phyloP scores from a whole-genome alignment of 2,888 invertebrate genomes.

The Drosophila flavopinicola region DNA sequence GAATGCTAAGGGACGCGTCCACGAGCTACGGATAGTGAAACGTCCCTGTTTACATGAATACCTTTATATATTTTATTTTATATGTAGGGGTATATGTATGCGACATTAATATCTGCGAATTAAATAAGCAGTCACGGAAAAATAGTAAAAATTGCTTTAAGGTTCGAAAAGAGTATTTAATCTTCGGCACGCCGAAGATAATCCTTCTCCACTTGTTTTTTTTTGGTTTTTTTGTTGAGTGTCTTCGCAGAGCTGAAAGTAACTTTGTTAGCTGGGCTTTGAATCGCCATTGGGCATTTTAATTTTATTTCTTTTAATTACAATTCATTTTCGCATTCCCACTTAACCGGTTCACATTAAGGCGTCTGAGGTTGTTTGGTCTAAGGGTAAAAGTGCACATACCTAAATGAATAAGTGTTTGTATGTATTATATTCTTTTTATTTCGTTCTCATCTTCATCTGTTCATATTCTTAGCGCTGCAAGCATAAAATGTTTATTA shows the following conservation, averaged over 20 bases:
- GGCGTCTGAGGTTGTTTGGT: conserved; percentile 12
- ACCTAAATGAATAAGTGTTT: neutral
- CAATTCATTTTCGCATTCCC: conserved; percentile 43
- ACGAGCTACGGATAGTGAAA: too few relatives aligned
- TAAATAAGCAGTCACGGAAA: too few relatives aligned
- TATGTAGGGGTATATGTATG: too few relatives aligned
- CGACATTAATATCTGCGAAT: too few relatives aligned
- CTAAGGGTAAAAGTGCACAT: conserved; percentile 23
- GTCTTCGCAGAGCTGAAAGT: conserved; percentile 13
- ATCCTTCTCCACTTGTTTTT: too few relatives aligned
- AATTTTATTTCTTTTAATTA: conserved; percentile 58
- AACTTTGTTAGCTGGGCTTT: conserved; percentile 31
- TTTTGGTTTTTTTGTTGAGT: neutral
- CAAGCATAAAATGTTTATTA: conserved; percentile 7
- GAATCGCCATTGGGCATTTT: conserved; percentile 22
- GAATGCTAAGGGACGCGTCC: too few relatives aligned
- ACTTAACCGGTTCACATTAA: conserved; percentile 62
- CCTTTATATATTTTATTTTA: too few relatives aligned
- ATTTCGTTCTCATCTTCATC: neutral
- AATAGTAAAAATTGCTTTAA: too few relatives aligned
- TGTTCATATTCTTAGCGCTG: conserved; percentile 2
- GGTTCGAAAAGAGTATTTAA: too few relatives aligned
- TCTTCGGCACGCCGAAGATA: too few relatives aligned
- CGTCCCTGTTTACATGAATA: too few relatives aligned
- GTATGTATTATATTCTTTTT: neutral